These are phyloP conservation scores for Notarius lentiginosus DNA, from an alignment of 2,113 vertebrate species.

Conservation along the genomic window DNA sequence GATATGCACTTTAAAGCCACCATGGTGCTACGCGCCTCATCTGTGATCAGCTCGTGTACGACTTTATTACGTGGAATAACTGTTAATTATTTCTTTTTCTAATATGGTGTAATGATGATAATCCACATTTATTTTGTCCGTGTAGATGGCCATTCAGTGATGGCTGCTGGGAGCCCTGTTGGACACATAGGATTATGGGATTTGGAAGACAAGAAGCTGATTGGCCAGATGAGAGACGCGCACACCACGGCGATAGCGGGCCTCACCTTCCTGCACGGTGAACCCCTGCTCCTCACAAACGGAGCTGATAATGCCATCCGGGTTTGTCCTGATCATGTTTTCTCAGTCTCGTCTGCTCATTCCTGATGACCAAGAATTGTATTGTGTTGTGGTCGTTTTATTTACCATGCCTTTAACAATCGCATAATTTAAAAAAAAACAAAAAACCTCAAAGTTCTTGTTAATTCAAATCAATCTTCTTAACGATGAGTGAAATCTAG, in stretches of 20 bases:
- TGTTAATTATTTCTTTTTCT: too few species aligned
- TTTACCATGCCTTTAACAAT: not conserved
- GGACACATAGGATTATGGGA: conserved; percentile 97
- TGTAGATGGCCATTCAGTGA: conserved; percentile 86
- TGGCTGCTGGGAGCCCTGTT: conserved; percentile 89
- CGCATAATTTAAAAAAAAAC: not conserved
- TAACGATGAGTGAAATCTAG: not conserved
- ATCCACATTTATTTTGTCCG: not conserved
- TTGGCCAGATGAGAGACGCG: conserved; percentile 84
- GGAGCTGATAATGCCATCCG: conserved; percentile 90
- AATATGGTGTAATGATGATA: too few species aligned
- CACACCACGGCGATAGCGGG: conserved; percentile 86
- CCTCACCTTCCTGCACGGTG: conserved; percentile 86
- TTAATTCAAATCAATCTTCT: not conserved
- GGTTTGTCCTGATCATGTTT: conserved; percentile 65
- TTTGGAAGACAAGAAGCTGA: conserved; percentile 84
- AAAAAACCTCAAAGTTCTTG: not conserved
- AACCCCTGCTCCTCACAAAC: conserved; percentile 90
- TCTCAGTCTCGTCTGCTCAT: not conserved
- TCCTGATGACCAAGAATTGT: not conserved
- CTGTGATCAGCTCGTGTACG: too few species aligned
- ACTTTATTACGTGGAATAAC: too few species aligned
- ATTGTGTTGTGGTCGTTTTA: not conserved
- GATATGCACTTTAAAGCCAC: too few species aligned
- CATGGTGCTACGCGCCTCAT: too few species aligned